Base-by-base conservation (phyloP, 2,797 vertebrate genomes). In the Pangasius macronema region DNA sequence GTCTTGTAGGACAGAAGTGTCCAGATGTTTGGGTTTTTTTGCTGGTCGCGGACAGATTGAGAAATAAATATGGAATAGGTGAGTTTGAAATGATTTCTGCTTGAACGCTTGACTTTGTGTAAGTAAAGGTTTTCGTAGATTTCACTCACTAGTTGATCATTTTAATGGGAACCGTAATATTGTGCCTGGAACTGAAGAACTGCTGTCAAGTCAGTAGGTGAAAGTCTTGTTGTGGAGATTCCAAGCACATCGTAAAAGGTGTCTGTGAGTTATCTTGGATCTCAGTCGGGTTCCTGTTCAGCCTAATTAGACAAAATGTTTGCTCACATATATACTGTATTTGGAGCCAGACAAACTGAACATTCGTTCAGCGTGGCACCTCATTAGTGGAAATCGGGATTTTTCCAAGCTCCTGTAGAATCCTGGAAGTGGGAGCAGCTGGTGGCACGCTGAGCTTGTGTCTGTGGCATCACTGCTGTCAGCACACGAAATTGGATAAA, bases 401-500 rank as follows among this genome's bases (percentile, higher is more conserved):
- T 33, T 68, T 18, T 33, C 46, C 30, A 22, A 49, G 61, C 81
- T 51, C 81, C 81, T 65, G 81, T 83, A 83, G 9, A 11, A 20
- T 46, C 51, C 46, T 67, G 46, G 63, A 83, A 83, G 82, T 51
- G 20, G n/a, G 63, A 83, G 82, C 82, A 83, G 82, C 82, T 83
- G 82, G 82, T 83, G 63, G 42, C 63, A 36, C 36, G 82, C 63
- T 67, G 82, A 68, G 61, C 82, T 42, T 13, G 46, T 83, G 82
- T 68, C 61, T 83, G 42, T 68, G 82, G 79, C 24, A 42, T 81
- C 57, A 27, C 79, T 67, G 33, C 22, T 81, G 53, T 85, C n/a
- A 20, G 36, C n/a, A 67, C 81, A 82, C n/a, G 8, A 63, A 63
- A 82, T 82, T 33, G 24, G 16, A 65, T 82, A 46, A 68, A 51